Conservation (phyloP, 1,140 invertebrate genomes). For the Platyscapa corneri region DNA sequence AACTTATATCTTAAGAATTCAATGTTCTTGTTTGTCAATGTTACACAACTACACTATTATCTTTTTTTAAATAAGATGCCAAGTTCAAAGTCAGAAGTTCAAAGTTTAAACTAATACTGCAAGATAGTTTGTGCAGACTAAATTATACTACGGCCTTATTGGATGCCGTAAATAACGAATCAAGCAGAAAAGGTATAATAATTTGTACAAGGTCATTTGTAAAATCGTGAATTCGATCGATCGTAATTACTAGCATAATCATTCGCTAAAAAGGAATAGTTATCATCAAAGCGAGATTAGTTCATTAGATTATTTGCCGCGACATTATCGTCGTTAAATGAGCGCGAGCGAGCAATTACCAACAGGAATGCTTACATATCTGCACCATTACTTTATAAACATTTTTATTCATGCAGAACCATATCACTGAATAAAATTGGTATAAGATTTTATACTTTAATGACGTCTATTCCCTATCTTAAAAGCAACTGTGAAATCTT, state of each 20-base stretch:
- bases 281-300: conserved; percentile 41
- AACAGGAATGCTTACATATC: conserved; percentile 41
- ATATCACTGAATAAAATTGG: conserved; percentile 29
- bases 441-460: conserved; percentile 17
- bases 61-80: background rate
- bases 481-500: background rate
- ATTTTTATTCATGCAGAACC: conserved; percentile 14
- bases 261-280: conserved; percentile 38
- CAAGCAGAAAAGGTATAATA: conserved; percentile 44
- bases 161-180: conserved; percentile 46
- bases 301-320: conserved; percentile 43
- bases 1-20: too few species aligned
- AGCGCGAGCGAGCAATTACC: conserved; percentile 17
- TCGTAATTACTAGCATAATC: conserved; percentile 38
- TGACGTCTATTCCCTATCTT: background rate
- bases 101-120: background rate
- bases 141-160: conserved; percentile 33
- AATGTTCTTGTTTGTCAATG: background rate
- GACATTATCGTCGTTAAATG: conserved; percentile 19
- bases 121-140: background rate
- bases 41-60: background rate
- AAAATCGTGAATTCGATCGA: background rate
- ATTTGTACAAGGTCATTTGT: conserved; percentile 22
- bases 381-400: background rate
- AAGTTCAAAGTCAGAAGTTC: background rate